Percentiles rank a stretch among this genome's conserved stretches.
Conservation (phyloP, 23 tunicate species). For the Styela clava region DNA sequence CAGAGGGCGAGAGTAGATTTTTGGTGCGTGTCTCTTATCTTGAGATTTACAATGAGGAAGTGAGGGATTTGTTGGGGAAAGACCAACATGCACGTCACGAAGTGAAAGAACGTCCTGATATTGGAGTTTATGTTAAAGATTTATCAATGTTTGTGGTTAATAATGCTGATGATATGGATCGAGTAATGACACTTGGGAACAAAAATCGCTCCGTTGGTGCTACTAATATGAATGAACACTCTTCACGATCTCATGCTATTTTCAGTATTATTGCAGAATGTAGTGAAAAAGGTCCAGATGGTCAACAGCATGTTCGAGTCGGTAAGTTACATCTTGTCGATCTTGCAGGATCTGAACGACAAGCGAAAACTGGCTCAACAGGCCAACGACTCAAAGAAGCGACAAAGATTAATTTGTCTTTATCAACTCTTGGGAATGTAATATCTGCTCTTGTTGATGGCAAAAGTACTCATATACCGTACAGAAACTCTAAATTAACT, state of each 20-base stretch:
- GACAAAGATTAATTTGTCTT: slow-evolving; percentile 91
- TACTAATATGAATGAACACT: slow-evolving; percentile 91
- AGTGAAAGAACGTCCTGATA: slow-evolving; percentile 96
- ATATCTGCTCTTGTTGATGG: slow-evolving; percentile 99
- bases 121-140: slow-evolving; percentile 93
- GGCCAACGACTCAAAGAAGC: slow-evolving; percentile 98
- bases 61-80: slow-evolving; percentile 90
- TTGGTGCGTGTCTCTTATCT: slow-evolving; percentile 90
- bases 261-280: slow-evolving; percentile 95
- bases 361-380: slow-evolving; percentile 94
- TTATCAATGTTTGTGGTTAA: slow-evolving; percentile 90
- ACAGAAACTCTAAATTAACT: slow-evolving; percentile 93
- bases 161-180: slow-evolving; percentile 98
- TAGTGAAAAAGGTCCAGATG: slow-evolving; percentile 94
- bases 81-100: slow-evolving; percentile 65
- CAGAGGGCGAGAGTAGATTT: slow-evolving; percentile 80
- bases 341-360: slow-evolving; percentile 98
- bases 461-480: slow-evolving; percentile 98
- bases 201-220: slow-evolving; percentile 97
- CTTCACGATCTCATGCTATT: slow-evolving; percentile 95
- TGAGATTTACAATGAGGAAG: slow-evolving; percentile 98
- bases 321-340: slow-evolving; percentile 98
- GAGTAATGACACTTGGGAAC: slow-evolving; percentile 90
- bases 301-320: slow-evolving; percentile 84
- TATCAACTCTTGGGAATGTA: slow-evolving; percentile 98